Evolutionary conservation across 2,113 vertebrate genomes (phyloP).

Genomic region (Arvicanthis niloticus): DNA sequence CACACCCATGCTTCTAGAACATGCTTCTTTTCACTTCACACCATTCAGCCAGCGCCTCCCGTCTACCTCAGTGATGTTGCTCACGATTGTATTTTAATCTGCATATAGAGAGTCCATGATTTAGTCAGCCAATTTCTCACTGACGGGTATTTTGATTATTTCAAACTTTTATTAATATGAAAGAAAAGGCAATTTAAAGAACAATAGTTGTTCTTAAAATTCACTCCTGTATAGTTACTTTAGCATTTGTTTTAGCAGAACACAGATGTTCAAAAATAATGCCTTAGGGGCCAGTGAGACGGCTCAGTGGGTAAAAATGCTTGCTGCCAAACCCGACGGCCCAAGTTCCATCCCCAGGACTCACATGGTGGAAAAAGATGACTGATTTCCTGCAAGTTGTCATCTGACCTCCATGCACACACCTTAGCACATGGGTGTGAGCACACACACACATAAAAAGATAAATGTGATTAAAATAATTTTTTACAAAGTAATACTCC

Average conservation of each 20-base stretch:
- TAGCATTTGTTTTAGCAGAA: neutral
- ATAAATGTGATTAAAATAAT: neutral
- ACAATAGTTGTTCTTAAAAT: neutral
- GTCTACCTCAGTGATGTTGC: neutral
- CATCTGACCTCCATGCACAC: no score
- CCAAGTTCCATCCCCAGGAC: neutral
- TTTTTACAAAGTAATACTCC: neutral
- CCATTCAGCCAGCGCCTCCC: no score
- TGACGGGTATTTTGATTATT: neutral
- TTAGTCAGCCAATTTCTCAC: neutral
- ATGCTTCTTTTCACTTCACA: neutral
- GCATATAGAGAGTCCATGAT: neutral
- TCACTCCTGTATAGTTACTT: neutral
- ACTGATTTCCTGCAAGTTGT: neutral
- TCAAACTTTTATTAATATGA: conserved; percentile 17
- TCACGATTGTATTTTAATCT: conserved; percentile 4
- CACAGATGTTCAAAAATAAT: neutral
- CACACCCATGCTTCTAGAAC: neutral
- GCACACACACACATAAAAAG: neutral
- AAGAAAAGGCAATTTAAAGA: neutral
- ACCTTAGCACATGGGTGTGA: neutral
- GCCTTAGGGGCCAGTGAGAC: neutral
- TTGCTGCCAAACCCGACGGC: neutral
- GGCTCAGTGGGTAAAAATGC: neutral
- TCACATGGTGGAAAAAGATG: neutral